These are phyloP conservation scores for Stenchaetothrips biformis DNA, from an alignment of 2,888 invertebrate genomes.

Conservation along the genomic window DNA sequence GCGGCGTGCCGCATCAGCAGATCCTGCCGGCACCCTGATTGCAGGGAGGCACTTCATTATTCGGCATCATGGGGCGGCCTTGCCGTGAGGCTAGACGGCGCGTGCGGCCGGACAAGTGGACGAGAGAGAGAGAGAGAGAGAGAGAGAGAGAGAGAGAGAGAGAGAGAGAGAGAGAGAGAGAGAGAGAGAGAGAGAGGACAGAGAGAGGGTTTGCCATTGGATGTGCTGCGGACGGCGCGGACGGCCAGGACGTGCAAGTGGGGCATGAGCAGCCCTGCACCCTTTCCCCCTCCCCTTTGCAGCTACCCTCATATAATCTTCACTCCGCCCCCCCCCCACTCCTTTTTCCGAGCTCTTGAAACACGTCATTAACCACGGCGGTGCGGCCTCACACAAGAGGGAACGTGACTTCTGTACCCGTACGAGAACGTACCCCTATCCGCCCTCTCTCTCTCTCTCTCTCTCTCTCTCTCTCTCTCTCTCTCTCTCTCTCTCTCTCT, in stretches of 20 bases:
- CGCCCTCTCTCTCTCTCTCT: neutral
- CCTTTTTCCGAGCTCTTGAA: neutral
- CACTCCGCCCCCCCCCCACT: neutral
- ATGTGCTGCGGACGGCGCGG: neutral
- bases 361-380: slow-evolving; percentile 20
- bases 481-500: neutral
- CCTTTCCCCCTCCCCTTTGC: neutral
- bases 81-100: neutral
- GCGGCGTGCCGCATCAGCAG: neutral
- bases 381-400: neutral
- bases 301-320: neutral
- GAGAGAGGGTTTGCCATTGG: neutral
- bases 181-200: neutral
- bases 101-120: neutral
- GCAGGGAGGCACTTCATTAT: neutral
- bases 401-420: slow-evolving; percentile 3
- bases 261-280: neutral
- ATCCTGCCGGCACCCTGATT: neutral
- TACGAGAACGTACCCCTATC: neutral
- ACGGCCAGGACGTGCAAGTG: neutral
- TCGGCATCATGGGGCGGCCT: neutral
- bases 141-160: neutral
- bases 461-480: neutral
- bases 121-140: neutral
- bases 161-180: neutral